Percentiles rank a stretch among this genome's conserved stretches.
These are phyloP conservation scores for Laterallus jamaicensis DNA, from an alignment of 2,113 vertebrate genomes.

Conservation along the genomic window DNA sequence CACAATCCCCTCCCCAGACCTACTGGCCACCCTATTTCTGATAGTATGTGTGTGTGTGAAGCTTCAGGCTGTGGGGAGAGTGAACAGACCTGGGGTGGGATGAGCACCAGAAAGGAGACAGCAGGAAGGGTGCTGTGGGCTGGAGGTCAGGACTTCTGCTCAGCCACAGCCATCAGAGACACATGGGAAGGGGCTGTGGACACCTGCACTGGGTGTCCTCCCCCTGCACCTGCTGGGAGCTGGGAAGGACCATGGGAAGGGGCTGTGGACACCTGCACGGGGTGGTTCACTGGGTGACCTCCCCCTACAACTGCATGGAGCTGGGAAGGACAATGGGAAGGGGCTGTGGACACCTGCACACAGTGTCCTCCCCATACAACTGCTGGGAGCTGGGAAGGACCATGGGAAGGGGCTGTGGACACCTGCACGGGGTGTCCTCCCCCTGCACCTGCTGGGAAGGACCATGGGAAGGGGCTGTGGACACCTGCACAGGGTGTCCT, in stretches of 20 bases:
- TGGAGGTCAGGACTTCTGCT: neutral
- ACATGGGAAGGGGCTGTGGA: too few species aligned
- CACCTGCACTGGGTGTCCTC: rapidly evolving
- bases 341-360: too few species aligned
- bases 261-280: rapidly evolving
- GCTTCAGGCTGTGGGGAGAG: neutral
- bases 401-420: too few species aligned
- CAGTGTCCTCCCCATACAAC: too few species aligned
- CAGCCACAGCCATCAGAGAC: neutral
- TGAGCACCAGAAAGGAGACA: neutral
- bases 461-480: too few species aligned
- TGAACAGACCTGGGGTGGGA: neutral
- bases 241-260: neutral
- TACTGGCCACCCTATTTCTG: too few species aligned
- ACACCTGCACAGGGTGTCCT: neutral
- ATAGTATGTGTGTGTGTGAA: neutral
- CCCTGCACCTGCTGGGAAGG: too few species aligned
- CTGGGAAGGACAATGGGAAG: too few species aligned
- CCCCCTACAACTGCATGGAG: too few species aligned
- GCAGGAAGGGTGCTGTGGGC: neutral
- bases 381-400: too few species aligned
- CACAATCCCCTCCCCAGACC: too few species aligned
- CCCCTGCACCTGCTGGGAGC: neutral
- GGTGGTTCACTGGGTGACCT: rapidly evolving
- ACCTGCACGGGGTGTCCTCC: too few species aligned